Evolutionary conservation across 2,888 invertebrate genomes (phyloP).

Genomic region (Caenorhabditis zanzibari): DNA sequence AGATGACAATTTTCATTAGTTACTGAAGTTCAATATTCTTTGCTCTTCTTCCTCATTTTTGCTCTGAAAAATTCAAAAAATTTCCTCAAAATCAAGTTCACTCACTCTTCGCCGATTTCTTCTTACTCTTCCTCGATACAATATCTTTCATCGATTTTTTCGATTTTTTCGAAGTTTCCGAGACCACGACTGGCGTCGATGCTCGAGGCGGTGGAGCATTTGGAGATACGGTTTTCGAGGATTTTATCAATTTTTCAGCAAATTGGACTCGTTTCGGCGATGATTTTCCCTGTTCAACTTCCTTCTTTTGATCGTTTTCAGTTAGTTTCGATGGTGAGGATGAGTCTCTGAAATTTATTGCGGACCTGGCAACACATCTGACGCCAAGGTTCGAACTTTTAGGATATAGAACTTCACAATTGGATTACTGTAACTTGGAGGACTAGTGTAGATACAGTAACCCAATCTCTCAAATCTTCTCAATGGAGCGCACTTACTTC

Average conservation of each 20-base stretch:
- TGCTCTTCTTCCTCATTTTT: background rate
- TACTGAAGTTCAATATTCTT: background rate
- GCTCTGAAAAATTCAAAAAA: background rate
- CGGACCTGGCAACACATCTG: no score
- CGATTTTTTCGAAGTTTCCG: constrained; percentile 3
- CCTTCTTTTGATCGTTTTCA: constrained; percentile 6
- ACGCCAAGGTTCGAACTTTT: no score
- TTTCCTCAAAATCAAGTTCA: background rate
- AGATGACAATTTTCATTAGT: background rate
- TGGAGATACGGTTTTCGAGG: background rate
- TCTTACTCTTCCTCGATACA: constrained; percentile 10
- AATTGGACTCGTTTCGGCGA: constrained; percentile 6
- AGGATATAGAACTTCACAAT: no score
- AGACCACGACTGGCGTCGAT: background rate
- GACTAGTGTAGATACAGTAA: no score
- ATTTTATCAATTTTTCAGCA: constrained; percentile 24
- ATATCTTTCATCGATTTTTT: background rate
- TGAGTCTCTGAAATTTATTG: background rate
- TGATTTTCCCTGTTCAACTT: background rate
- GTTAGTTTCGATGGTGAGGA: constrained; percentile 23
- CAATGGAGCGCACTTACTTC: no score
- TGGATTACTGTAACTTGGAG: no score
- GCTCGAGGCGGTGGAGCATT: background rate
- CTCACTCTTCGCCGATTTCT: constrained; percentile 8
- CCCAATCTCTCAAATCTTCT: no score